Percentiles rank a stretch among this genome's conserved stretches.
phyloP scores from a whole-genome alignment of 1,140 invertebrate genomes.

The Microplitis mediator region DNA sequence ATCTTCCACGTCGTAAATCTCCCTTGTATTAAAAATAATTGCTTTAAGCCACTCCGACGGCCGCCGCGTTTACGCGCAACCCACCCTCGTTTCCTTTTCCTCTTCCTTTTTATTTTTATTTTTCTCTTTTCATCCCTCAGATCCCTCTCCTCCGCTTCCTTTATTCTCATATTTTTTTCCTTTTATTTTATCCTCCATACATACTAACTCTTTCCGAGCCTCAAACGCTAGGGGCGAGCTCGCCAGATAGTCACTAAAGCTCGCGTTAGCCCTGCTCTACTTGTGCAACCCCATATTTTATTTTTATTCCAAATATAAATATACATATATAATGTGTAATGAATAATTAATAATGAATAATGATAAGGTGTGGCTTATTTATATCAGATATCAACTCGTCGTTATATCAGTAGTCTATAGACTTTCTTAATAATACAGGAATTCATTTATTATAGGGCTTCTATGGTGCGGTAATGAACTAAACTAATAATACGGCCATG shows the following conservation, averaged over 20 bases:
- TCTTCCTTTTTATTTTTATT: conserved; percentile 23
- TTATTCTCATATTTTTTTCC: not conserved
- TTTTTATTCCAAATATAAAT: not conserved
- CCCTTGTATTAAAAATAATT: conserved; percentile 45
- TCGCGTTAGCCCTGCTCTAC: not conserved
- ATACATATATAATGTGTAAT: not conserved
- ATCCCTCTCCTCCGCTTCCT: not conserved
- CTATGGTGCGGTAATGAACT: not conserved
- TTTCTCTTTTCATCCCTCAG: not conserved
- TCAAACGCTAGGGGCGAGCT: conserved; percentile 7
- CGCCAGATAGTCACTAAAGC: conserved; percentile 24
- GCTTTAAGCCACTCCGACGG: conserved; percentile 32
- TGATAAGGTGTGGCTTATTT: conserved; percentile 3
- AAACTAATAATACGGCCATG: not conserved
- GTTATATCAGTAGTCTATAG: not conserved
- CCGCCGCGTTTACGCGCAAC: conserved; percentile 29
- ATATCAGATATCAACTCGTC: not conserved
- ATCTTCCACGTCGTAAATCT: conserved; percentile 38
- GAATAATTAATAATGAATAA: not conserved
- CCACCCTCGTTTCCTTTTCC: not conserved
- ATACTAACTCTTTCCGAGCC: not conserved
- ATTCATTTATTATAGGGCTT: too few relatives aligned
- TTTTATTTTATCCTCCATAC: not conserved
- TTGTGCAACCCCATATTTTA: not conserved
- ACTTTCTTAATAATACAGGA: too few relatives aligned